Evolutionary conservation across 2,888 invertebrate species (phyloP).

Genomic region (Marronus borbonicus): DNA sequence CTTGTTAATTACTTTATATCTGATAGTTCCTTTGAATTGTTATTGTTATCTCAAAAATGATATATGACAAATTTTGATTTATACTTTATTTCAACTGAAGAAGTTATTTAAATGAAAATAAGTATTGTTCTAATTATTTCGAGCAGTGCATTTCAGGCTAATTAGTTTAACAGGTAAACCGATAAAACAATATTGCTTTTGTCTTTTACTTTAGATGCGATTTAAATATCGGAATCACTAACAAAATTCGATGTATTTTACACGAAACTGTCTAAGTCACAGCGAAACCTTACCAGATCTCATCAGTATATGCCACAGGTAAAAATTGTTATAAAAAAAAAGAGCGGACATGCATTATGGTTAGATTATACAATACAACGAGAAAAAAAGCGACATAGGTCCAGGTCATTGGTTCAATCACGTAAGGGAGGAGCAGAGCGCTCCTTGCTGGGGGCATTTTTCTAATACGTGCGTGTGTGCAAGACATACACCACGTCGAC

Average conservation of each 20-base stretch:
- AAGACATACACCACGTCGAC: conserved; percentile 59
- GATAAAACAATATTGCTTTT: no score
- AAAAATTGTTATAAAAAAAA: conserved; percentile 44
- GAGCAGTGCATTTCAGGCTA: no score
- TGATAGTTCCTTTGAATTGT: no score
- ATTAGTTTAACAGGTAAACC: no score
- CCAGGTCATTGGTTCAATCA: conserved; percentile 59
- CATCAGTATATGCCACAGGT: conserved; percentile 3
- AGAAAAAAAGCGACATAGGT: conserved; percentile 49
- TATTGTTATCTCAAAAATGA: no score
- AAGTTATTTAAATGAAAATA: no score
- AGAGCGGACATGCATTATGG: conserved; percentile 54
- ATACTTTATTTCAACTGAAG: no score
- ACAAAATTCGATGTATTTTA: not conserved
- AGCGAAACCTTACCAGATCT: not conserved
- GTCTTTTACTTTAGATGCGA: no score
- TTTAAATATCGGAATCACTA: not conserved
- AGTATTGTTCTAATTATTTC: no score
- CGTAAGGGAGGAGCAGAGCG: conserved; percentile 58
- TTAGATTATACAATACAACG: conserved; percentile 54
- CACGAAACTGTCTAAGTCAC: not conserved
- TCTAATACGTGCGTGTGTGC: conserved; percentile 48
- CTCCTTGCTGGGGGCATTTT: conserved; percentile 68
- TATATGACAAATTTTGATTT: no score
- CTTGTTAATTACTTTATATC: no score